Evolutionary conservation across 2,113 vertebrate genomes (phyloP).

Genomic region (Dinomys branickii): DNA sequence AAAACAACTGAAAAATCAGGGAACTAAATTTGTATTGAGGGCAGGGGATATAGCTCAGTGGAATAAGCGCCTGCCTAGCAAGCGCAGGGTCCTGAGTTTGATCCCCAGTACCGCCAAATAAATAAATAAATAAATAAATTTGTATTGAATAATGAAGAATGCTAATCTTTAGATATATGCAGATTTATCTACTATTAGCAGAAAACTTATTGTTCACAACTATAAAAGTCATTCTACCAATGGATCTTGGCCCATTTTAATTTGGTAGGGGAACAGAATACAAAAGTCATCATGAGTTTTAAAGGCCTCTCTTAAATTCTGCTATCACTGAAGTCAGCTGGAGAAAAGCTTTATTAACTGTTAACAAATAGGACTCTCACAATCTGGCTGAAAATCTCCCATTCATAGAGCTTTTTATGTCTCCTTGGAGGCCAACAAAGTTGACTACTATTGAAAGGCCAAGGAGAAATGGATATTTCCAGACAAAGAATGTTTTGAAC

Average conservation of each 20-base stretch:
- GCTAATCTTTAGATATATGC: neutral
- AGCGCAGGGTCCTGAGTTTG: no score
- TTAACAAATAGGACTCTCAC: neutral
- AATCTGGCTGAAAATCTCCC: slow-evolving; percentile 4
- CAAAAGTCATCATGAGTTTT: neutral
- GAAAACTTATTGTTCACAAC: neutral
- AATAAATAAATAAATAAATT: no score
- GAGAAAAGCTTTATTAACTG: slow-evolving; percentile 2
- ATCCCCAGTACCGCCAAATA: no score
- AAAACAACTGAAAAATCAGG: neutral
- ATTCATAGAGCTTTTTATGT: neutral
- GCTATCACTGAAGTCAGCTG: neutral
- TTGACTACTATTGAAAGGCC: slow-evolving; percentile 56
- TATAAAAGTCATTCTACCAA: neutral
- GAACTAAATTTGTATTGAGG: neutral
- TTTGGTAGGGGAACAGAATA: neutral
- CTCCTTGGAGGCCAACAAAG: slow-evolving; percentile 52
- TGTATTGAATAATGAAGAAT: neutral
- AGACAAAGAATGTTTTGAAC: slow-evolving; percentile 52
- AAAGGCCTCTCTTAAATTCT: neutral
- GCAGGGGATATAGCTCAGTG: no score
- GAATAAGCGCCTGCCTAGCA: no score
- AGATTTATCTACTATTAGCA: neutral
- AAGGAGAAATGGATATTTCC: slow-evolving; percentile 52
- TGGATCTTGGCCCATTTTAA: neutral